A percentile compares a stretch with the other conserved stretches of the same genome.
These are phyloP conservation scores for Cerceris rybyensis DNA, from an alignment of 2,888 invertebrate genomes.

Conservation along the genomic window DNA sequence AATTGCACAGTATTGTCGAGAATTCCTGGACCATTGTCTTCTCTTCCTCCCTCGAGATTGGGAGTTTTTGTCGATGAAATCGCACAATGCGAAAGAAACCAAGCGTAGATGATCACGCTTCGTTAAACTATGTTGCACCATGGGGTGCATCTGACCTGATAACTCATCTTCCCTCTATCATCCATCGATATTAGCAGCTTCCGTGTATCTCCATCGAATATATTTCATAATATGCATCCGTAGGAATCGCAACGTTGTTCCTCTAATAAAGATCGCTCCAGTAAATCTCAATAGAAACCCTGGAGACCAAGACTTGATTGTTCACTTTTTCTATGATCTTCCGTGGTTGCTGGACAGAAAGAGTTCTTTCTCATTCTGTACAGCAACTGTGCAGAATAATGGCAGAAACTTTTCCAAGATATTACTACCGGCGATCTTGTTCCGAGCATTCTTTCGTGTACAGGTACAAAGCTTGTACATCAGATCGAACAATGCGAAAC, in stretches of 20 bases:
- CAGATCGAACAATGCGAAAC: slow-evolving; percentile 40
- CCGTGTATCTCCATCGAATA: background rate
- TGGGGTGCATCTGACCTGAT: slow-evolving; percentile 39
- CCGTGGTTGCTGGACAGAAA: too few relatives aligned
- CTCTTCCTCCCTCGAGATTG: slow-evolving; percentile 43
- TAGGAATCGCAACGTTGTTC: background rate
- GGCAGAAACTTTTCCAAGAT: background rate
- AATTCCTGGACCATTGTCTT: slow-evolving; percentile 35
- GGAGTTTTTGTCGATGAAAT: slow-evolving; percentile 49
- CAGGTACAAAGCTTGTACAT: slow-evolving; percentile 22
- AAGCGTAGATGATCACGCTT: slow-evolving; percentile 45
- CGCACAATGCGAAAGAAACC: slow-evolving; percentile 50
- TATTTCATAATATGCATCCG: background rate
- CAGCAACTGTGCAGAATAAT: background rate
- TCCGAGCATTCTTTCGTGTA: slow-evolving; percentile 11
- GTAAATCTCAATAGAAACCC: background rate
- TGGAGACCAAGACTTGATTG: background rate
- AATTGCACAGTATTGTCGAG: slow-evolving; percentile 26
- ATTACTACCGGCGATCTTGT: background rate
- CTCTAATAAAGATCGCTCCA: background rate
- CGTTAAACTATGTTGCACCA: slow-evolving; percentile 44
- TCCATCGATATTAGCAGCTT: slow-evolving; percentile 40
- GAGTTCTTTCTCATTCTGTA: background rate
- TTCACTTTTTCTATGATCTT: background rate
- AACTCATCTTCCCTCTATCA: slow-evolving; percentile 30